Conservation (phyloP, 2,113 vertebrate species). For the Cygnus buccinator region DNA sequence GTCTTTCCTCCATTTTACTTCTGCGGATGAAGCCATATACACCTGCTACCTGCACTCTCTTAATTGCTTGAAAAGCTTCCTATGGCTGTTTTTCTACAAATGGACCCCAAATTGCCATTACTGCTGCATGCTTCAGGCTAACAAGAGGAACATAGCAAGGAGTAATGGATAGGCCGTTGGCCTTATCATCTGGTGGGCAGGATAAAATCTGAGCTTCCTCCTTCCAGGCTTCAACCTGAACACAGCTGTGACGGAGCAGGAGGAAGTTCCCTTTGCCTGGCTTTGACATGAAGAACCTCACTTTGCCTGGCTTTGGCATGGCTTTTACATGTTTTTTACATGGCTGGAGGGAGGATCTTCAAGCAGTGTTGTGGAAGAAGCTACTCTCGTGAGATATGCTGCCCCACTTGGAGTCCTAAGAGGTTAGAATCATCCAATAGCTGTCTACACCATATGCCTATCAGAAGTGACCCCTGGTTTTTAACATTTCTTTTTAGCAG, state of each 20-base stretch:
- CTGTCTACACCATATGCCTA: neutral
- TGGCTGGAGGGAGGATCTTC: neutral
- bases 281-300: neutral
- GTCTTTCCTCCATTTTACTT: neutral
- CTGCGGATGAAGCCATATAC: neutral
- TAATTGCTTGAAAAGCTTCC: constrained; percentile 15
- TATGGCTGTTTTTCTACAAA: constrained; percentile 20
- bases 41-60: neutral
- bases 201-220: neutral
- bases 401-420: neutral
- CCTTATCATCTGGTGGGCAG: neutral
- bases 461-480: neutral
- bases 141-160: neutral
- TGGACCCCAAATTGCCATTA: constrained; percentile 46
- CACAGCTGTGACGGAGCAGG: neutral
- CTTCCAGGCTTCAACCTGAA: neutral
- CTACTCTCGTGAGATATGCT: neutral
- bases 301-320: neutral
- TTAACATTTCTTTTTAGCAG: neutral
- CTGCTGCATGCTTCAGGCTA: constrained; percentile 15
- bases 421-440: neutral
- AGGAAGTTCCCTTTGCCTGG: neutral
- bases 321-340: neutral
- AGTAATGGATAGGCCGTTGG: neutral
- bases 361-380: neutral